Conservation (phyloP, 1,140 invertebrate genomes). For the Euglossa dilemma region DNA sequence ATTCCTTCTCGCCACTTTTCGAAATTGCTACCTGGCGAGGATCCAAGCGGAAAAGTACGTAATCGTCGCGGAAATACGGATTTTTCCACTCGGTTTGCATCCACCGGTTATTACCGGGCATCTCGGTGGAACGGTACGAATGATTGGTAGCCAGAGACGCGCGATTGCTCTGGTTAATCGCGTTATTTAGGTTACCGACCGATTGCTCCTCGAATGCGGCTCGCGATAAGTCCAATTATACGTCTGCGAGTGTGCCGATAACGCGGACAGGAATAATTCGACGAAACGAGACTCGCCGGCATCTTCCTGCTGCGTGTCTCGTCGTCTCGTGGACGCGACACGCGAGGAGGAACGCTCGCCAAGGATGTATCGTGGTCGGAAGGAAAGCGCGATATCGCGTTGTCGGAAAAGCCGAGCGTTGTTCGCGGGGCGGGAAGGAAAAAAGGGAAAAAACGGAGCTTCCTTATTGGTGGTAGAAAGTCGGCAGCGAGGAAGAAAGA, state of each 20-base stretch:
- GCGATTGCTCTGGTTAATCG: not conserved
- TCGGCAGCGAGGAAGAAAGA: constrained; percentile 10
- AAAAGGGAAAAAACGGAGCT: not conserved
- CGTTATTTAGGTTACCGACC: not conserved
- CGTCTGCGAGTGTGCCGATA: not conserved
- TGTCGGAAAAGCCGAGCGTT: not conserved
- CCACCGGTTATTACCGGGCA: not conserved
- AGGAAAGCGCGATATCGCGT: not conserved
- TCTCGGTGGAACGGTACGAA: not conserved
- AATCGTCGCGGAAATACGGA: not conserved
- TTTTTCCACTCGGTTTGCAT: not conserved
- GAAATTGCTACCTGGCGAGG: not conserved
- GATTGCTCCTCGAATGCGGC: not conserved
- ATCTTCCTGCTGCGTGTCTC: too few relatives aligned
- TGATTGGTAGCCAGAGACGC: not conserved
- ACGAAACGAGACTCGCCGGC: too few relatives aligned
- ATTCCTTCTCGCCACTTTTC: too few relatives aligned
- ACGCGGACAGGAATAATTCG: not conserved
- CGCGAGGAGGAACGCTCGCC: too few relatives aligned
- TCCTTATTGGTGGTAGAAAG: constrained; percentile 34
- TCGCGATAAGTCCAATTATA: not conserved
- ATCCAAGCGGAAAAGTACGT: not conserved
- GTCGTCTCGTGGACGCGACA: too few relatives aligned
- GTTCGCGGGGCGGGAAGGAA: not conserved
- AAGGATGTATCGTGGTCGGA: too few relatives aligned